Percentiles rank a stretch among this genome's conserved stretches.
Conservation (phyloP, 2,888 invertebrate genomes). For the Chrysopilus asiliformis region DNA sequence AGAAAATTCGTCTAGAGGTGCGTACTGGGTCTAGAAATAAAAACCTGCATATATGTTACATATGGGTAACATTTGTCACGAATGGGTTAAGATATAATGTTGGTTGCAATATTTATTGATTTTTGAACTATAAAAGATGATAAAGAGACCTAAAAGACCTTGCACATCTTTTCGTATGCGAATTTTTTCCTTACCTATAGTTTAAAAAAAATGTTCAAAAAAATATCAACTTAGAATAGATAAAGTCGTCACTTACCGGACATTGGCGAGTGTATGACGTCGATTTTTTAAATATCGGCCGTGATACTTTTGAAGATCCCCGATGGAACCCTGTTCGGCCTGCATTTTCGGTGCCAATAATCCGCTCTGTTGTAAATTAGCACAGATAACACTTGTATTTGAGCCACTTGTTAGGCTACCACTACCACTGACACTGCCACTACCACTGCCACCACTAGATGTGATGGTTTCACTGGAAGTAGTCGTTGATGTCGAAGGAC, state of each 20-base stretch:
- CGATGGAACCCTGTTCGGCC: conserved; percentile 84
- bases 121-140: too few species aligned
- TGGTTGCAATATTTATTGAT: too few species aligned
- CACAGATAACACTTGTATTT: conserved; percentile 19
- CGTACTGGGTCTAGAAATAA: too few species aligned
- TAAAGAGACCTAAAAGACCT: too few species aligned
- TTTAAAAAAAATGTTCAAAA: not conserved
- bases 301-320: conserved; percentile 79
- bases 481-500: conserved; percentile 11
- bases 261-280: conserved; percentile 80
- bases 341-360: conserved; percentile 60
- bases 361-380: conserved; percentile 28
- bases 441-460: conserved; percentile 19
- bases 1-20: too few species aligned
- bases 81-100: too few species aligned
- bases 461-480: conserved; percentile 29
- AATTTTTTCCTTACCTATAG: too few species aligned
- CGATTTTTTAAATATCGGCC: conserved; percentile 73
- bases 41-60: too few species aligned
- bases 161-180: too few species aligned
- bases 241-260: conserved; percentile 57
- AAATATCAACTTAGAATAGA: not conserved
- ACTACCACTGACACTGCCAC: conserved; percentile 16
- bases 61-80: too few species aligned
- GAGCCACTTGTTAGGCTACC: conserved; percentile 19